Evolutionary conservation across 1,140 invertebrate genomes (phyloP).

Genomic region (Temnothorax longispinosus): DNA sequence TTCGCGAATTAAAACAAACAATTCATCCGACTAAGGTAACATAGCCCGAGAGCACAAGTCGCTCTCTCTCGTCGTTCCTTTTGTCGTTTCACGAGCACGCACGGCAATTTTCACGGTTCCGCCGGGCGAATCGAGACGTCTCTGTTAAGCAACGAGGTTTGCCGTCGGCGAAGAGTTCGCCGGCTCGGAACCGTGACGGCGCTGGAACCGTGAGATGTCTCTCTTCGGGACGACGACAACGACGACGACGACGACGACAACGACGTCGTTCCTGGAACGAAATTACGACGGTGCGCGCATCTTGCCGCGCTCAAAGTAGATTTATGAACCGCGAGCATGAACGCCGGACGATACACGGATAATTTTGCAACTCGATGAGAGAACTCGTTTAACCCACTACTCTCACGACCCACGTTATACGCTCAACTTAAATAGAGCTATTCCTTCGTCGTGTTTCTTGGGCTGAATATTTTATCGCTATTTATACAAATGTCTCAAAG

Average conservation of each 20-base stretch:
- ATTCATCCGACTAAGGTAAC: constrained; percentile 14
- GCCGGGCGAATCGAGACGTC: constrained; percentile 66
- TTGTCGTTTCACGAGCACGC: constrained; percentile 51
- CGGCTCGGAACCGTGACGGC: constrained; percentile 38
- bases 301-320: constrained; percentile 66
- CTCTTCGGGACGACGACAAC: constrained; percentile 24
- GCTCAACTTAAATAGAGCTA: constrained; percentile 1
- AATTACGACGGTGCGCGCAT: constrained; percentile 67
- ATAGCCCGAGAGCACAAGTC: constrained; percentile 6
- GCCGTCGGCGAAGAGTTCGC: constrained; percentile 47
- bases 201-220: constrained; percentile 50
- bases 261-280: constrained; percentile 66
- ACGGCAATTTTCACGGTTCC: constrained; percentile 67
- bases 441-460: not conserved
- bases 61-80: constrained; percentile 30
- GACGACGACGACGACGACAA: constrained; percentile 48
- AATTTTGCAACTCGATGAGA: constrained; percentile 66
- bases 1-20: constrained; percentile 32
- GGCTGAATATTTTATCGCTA: constrained; percentile 3
- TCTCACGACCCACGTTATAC: not conserved
- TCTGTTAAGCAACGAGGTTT: constrained; percentile 62
- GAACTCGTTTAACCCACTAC: constrained; percentile 57
- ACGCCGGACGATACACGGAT: constrained; percentile 58
- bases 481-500: constrained; percentile 33
- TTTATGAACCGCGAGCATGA: constrained; percentile 67